phyloP scores from a whole-genome alignment of 2,797 vertebrate species.

The Eospalax fontanierii region DNA sequence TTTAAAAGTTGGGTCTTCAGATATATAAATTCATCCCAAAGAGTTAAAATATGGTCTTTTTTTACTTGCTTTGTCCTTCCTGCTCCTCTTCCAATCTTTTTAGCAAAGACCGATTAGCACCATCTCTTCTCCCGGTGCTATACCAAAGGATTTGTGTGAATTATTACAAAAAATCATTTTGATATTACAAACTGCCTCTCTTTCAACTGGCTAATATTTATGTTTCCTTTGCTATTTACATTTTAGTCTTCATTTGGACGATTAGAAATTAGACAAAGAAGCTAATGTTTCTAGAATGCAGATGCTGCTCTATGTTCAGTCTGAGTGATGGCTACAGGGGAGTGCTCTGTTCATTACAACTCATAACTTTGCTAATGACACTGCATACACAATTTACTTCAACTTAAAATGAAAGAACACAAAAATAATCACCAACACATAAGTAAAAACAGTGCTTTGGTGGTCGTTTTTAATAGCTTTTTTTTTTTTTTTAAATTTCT shows the following conservation, averaged over 20 bases:
- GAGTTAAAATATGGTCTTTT: not conserved
- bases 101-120: conserved; percentile 34
- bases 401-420: not conserved
- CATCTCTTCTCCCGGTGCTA: not conserved
- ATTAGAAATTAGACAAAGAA: not conserved
- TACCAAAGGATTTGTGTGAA: not conserved
- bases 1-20: not conserved
- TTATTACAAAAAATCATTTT: not conserved
- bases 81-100: not conserved
- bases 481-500: not conserved
- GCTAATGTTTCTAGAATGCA: not conserved
- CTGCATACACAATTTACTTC: not conserved
- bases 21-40: conserved; percentile 28
- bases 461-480: not conserved
- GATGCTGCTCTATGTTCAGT: not conserved
- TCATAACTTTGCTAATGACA: not conserved
- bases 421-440: not conserved
- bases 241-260: not conserved
- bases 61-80: not conserved
- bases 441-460: not conserved
- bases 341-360: not conserved
- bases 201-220: conserved; percentile 34
- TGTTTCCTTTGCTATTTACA: conserved; percentile 17
- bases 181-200: not conserved
- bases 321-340: not conserved